Percentiles rank a stretch among this genome's conserved stretches.
Conservation (phyloP, 2,888 invertebrate species). For the Zeuzera pyrina region DNA sequence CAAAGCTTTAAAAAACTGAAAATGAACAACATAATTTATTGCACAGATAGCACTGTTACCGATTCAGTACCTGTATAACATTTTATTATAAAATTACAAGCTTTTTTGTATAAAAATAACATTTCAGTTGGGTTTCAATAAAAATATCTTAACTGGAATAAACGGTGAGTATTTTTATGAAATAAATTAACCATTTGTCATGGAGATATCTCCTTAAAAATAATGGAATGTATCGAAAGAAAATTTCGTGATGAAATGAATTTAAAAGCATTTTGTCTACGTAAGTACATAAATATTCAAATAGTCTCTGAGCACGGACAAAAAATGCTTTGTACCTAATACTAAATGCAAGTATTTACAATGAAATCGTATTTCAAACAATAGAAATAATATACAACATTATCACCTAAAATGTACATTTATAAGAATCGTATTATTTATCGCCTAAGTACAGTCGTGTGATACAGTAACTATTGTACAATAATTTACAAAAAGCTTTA, state of each 20-base stretch:
- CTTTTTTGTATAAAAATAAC: constrained; percentile 7
- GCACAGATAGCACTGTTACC: constrained; percentile 57
- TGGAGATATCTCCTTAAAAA: constrained; percentile 4
- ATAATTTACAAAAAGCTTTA: constrained; percentile 67
- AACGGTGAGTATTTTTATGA: constrained; percentile 15
- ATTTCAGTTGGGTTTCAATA: constrained; percentile 9
- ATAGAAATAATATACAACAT: constrained; percentile 51
- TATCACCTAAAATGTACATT: constrained; percentile 41
- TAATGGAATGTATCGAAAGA: background rate
- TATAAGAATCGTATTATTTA: constrained; percentile 31
- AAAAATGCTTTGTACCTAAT: too few species aligned
- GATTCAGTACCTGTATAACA: constrained; percentile 41
- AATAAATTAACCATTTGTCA: too few species aligned
- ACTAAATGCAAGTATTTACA: constrained; percentile 63
- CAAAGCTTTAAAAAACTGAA: constrained; percentile 47
- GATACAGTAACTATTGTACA: constrained; percentile 55
- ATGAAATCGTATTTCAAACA: constrained; percentile 53
- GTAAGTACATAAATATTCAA: background rate
- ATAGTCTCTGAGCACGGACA: constrained; percentile 3
- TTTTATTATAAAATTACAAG: constrained; percentile 32
- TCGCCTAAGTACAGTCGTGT: constrained; percentile 53
- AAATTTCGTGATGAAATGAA: background rate
- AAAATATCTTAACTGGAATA: constrained; percentile 20
- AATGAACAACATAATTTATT: constrained; percentile 56
- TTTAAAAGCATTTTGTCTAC: background rate